Evolutionary conservation across 2,113 vertebrate species (phyloP).

Genomic region (Leucoraja erinaceus): DNA sequence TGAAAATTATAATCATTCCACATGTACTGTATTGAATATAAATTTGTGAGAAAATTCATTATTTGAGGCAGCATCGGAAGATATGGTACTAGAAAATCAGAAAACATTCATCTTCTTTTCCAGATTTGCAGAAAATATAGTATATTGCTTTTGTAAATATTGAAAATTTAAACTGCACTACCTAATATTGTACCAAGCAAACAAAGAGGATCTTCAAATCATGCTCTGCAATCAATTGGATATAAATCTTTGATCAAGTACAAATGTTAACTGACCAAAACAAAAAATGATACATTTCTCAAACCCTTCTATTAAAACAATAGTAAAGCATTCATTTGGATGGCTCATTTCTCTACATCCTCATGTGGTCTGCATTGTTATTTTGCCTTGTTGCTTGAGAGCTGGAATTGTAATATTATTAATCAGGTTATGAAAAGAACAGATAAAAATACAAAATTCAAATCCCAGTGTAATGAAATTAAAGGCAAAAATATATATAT

Average conservation of each 20-base stretch:
- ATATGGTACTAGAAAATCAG: too few relatives aligned
- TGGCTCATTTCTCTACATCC: background rate
- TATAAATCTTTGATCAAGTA: slow-evolving; percentile 5
- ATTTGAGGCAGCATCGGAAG: too few relatives aligned
- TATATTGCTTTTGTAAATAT: background rate
- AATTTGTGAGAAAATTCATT: too few relatives aligned
- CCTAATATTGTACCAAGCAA: slow-evolving; percentile 24
- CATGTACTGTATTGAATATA: too few relatives aligned
- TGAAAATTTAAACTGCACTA: slow-evolving; percentile 1
- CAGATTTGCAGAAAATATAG: too few relatives aligned
- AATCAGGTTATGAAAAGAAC: background rate
- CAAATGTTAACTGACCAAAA: background rate
- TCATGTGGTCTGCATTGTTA: background rate
- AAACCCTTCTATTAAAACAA: background rate
- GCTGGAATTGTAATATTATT: background rate
- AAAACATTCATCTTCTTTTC: too few relatives aligned
- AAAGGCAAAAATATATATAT: background rate
- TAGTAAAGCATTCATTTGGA: background rate
- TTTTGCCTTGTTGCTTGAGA: background rate
- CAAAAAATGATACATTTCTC: background rate
- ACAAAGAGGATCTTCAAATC: background rate
- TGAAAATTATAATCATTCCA: background rate
- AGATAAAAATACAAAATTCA: background rate
- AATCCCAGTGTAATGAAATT: background rate
- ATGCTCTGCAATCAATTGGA: background rate